These are phyloP conservation scores for Columbina picui DNA, from an alignment of 2,113 vertebrate species.

Conservation along the genomic window DNA sequence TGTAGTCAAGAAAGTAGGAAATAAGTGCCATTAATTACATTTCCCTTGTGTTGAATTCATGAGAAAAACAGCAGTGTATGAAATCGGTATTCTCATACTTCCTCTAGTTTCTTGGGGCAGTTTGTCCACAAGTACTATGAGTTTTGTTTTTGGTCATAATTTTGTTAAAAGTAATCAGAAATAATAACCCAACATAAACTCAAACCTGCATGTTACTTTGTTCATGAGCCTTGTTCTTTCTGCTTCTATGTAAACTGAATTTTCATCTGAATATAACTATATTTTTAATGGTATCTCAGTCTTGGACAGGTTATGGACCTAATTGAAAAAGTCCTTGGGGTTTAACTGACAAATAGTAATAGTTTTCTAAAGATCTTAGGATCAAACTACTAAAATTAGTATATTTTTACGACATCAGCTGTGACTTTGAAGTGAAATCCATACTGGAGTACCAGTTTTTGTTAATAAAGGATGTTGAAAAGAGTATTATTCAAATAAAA, in stretches of 20 bases:
- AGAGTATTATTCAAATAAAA: background rate
- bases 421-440: background rate
- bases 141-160: background rate
- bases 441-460: background rate
- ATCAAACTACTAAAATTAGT: background rate
- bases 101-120: background rate
- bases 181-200: background rate
- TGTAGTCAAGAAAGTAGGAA: background rate
- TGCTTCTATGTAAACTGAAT: background rate
- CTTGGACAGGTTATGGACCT: slow-evolving; percentile 23
- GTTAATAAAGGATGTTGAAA: background rate
- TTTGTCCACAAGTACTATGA: background rate
- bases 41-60: background rate
- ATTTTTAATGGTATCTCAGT: background rate
- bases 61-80: background rate
- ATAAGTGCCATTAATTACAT: background rate
- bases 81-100: background rate
- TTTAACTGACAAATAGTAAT: slow-evolving; percentile 19
- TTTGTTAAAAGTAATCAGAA: background rate
- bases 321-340: background rate
- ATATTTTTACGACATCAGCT: background rate
- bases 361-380: background rate
- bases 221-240: background rate
- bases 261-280: background rate
- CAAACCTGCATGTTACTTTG: background rate